These are phyloP conservation scores for Nomada flava DNA, from an alignment of 2,888 invertebrate species.

Conservation along the genomic window DNA sequence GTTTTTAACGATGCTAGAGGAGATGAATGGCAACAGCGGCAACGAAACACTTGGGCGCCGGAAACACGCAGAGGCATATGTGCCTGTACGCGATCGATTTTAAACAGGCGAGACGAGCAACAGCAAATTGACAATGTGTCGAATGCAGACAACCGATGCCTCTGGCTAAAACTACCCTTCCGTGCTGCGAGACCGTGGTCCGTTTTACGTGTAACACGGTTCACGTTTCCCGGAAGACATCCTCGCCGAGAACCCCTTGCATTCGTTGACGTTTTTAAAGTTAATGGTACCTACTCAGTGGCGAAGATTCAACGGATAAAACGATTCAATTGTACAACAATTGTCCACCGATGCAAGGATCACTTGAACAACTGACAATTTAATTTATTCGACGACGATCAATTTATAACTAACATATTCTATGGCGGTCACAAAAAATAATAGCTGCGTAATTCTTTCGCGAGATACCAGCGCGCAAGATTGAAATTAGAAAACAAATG, in stretches of 20 bases:
- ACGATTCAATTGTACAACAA: too few relatives aligned
- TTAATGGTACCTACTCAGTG: too few relatives aligned
- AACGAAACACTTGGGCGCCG: slow-evolving; percentile 56
- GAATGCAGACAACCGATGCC: slow-evolving; percentile 80
- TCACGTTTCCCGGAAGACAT: neutral
- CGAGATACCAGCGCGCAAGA: too few relatives aligned
- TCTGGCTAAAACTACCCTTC: slow-evolving; percentile 77
- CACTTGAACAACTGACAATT: too few relatives aligned
- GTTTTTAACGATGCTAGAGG: slow-evolving; percentile 33
- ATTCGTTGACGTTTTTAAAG: neutral
- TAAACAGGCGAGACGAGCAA: slow-evolving; percentile 77
- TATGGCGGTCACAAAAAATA: too few relatives aligned
- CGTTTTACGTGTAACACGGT: slow-evolving; percentile 42
- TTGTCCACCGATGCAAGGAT: too few relatives aligned
- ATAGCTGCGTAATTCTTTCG: too few relatives aligned
- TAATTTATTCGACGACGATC: too few relatives aligned
- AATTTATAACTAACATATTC: too few relatives aligned
- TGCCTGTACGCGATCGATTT: slow-evolving; percentile 80
- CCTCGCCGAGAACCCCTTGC: neutral
- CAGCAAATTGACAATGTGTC: slow-evolving; percentile 82
- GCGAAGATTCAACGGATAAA: neutral
- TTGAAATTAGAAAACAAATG: neutral
- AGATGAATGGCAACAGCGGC: slow-evolving; percentile 41
- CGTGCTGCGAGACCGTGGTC: slow-evolving; percentile 55
- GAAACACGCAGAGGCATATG: slow-evolving; percentile 63